Evolutionary conservation across 2,888 invertebrate genomes (phyloP).

Genomic region (Pocota personata): DNA sequence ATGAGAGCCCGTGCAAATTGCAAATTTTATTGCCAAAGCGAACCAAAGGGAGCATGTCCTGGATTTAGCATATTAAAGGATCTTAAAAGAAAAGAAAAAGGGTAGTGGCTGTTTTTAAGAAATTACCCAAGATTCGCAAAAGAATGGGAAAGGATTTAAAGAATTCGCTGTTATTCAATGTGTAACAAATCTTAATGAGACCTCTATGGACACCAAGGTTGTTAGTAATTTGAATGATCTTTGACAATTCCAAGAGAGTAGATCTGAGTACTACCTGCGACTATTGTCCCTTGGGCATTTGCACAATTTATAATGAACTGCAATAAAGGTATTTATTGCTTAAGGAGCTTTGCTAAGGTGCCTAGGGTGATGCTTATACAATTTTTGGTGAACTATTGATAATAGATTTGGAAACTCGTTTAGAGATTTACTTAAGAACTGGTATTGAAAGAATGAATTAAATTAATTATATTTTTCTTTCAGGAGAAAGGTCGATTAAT

Average conservation of each 20-base stretch:
- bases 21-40: constrained; percentile 36
- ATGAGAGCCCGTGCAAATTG: constrained; percentile 32
- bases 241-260: constrained; percentile 21
- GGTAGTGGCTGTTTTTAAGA: constrained; percentile 68
- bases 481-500: too few relatives aligned
- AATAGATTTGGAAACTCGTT: background rate
- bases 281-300: background rate
- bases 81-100: constrained; percentile 31
- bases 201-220: constrained; percentile 40
- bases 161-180: constrained; percentile 46
- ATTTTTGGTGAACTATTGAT: background rate
- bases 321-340: background rate
- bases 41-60: background rate
- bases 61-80: constrained; percentile 27
- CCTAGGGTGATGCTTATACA: background rate
- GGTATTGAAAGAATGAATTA: too few relatives aligned
- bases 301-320: background rate
- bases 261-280: constrained; percentile 8
- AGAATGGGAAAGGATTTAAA: constrained; percentile 70
- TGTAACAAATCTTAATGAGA: constrained; percentile 56
- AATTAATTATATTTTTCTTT: too few relatives aligned
- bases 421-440: background rate
- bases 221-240: constrained; percentile 4
- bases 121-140: constrained; percentile 65
- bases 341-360: background rate